phyloP scores from a whole-genome alignment of 2,797 vertebrate species.

The Danio kyathit region DNA sequence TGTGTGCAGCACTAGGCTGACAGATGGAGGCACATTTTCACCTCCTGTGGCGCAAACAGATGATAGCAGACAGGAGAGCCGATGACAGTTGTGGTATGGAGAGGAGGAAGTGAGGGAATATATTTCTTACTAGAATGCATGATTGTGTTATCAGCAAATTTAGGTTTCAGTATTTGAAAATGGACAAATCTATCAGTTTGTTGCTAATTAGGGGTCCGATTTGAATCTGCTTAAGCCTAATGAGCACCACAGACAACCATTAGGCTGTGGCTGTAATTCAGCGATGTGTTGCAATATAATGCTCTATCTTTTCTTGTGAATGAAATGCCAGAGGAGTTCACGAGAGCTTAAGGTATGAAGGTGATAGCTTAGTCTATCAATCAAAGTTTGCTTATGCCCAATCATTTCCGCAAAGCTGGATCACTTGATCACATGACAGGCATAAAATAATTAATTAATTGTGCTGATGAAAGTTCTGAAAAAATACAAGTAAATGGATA shows the following conservation, averaged over 20 bases:
- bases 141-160: neutral
- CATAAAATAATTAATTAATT: constrained; percentile 2
- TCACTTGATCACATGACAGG: neutral
- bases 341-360: neutral
- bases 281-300: neutral
- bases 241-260: neutral
- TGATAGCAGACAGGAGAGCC: constrained; percentile 65
- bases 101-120: constrained; percentile 40
- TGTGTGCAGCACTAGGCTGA: constrained; percentile 68
- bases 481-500: neutral
- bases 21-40: constrained; percentile 77
- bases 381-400: neutral
- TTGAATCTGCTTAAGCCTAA: neutral
- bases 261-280: neutral
- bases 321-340: constrained; percentile 6
- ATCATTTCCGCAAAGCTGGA: neutral
- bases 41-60: constrained; percentile 77
- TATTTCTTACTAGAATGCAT: constrained; percentile 31
- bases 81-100: constrained; percentile 54
- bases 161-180: neutral
- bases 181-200: neutral
- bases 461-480: neutral
- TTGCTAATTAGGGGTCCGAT: neutral
- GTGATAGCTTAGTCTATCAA: neutral
- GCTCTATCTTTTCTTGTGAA: neutral